Evolutionary conservation across 92 coral and sea anemone genomes (phyloP).

Genomic region (Virgularia gustaviana): DNA sequence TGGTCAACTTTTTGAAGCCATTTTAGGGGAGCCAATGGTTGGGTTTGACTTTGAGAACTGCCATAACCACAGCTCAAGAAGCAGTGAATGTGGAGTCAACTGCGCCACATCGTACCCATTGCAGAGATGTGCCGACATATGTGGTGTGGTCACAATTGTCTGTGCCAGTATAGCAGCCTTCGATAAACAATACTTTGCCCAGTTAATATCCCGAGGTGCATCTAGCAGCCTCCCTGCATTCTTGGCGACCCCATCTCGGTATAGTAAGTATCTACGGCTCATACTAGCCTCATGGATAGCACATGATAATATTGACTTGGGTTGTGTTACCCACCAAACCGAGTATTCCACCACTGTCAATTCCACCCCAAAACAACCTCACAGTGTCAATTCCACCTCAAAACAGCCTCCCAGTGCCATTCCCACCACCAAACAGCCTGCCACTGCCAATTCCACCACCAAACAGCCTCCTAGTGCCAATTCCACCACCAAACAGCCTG

Average conservation of each 20-base stretch:
- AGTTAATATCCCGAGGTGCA: neutral
- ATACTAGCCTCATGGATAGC: constrained; percentile 33
- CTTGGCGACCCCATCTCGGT: constrained; percentile 35
- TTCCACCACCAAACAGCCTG: no score
- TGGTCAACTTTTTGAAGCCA: neutral
- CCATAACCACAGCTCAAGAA: neutral
- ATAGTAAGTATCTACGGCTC: constrained; percentile 29
- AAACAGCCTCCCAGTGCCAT: no score
- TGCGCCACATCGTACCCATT: constrained; percentile 23
- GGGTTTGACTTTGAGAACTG: neutral
- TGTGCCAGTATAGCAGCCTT: constrained; percentile 1
- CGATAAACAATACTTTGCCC: neutral
- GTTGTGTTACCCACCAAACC: constrained; percentile 13
- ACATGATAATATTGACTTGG: constrained; percentile 13
- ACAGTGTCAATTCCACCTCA: no score
- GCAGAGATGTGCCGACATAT: constrained; percentile 23
- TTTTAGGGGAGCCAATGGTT: neutral
- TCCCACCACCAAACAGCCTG: no score
- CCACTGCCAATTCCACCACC: no score
- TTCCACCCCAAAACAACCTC: no score
- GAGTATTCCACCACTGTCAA: no score
- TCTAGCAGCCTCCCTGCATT: neutral
- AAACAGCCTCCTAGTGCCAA: no score
- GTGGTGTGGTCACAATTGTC: constrained; percentile 28
- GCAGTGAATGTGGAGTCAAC: neutral